Evolutionary conservation across 2,797 vertebrate genomes (phyloP), one percentile per base, ranked within the genome.

Genomic region (Pangasius krempfi): DNA sequence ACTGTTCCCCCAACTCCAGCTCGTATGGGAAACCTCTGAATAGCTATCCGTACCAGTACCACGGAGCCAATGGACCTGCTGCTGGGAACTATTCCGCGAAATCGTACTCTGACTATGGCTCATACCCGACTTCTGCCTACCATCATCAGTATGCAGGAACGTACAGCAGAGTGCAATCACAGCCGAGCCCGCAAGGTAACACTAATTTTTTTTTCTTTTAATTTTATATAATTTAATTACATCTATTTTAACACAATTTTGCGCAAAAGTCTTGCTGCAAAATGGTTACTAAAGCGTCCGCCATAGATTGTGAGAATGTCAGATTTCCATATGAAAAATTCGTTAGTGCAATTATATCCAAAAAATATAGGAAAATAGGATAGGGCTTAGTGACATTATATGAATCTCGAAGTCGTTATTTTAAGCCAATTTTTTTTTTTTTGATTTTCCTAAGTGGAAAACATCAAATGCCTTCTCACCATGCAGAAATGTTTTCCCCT

Each of bases 1-100:
- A 99, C 95, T 97, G 97, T 94, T 99, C 98, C 87, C 98, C 98
- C 92, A 97, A 96, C 93, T 97, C 98, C 89, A 95, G 96, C 90
- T 96, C 97, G 87, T 99, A 98, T 87, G 97, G 97, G 92, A 99
- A 99, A 95, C 96, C 97, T 22, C 97, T 99, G 89, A 98, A 97
- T 88, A 96, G 97, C 40, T 99, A 99, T 94, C 98, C 98, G 95
- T 99, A 99, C 91, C 98, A 98, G 95, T 99, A 99, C 94, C 97
- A 98, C 89, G 96, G 97, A 89, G 97, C 98, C 91, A 98, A 96
- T 85, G 97, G 97, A 93, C 95, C 98, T 84, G 96, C 98, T 85
- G 96, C 97, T 90, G 97, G 96, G 91, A 97, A 97, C 94, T 99
- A 99, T 91, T 93, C 98, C 80, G 96, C 97, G 91, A 99, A 99